Conservation (phyloP, 2,113 vertebrate species). For the Tachycineta bicolor region DNA sequence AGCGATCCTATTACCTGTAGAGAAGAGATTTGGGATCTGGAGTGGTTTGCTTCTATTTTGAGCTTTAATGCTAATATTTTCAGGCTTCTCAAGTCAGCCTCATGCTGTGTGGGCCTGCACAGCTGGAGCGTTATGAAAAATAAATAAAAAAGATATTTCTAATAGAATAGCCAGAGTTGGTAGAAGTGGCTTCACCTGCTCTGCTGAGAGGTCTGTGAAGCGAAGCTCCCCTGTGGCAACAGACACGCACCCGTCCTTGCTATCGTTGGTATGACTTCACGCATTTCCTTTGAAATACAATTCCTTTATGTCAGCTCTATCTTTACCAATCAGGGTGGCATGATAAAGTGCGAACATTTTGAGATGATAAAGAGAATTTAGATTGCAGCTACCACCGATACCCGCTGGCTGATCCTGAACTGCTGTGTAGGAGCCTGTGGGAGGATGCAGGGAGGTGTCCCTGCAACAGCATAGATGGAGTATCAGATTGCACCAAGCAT, state of each 20-base stretch:
- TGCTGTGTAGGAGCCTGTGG: not conserved
- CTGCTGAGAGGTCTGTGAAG: not conserved
- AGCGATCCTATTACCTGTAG: not conserved
- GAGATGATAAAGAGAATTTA: not conserved
- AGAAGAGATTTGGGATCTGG: not conserved
- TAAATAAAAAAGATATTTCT: not conserved
- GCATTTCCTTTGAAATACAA: not conserved
- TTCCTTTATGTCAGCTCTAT: not conserved
- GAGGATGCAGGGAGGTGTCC: not conserved
- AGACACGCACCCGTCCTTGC: rapidly evolving
- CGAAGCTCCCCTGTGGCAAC: not conserved
- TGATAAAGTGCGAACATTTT: not conserved
- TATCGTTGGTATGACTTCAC: rapidly evolving
- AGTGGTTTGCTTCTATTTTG: conserved; percentile 22
- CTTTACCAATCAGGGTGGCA: not conserved
- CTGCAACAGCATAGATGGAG: not conserved
- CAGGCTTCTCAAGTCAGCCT: not conserved
- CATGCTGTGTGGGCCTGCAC: not conserved
- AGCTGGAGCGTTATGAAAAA: conserved; percentile 7
- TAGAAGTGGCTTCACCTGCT: not conserved
- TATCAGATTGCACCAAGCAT: conserved; percentile 4
- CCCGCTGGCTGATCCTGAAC: not conserved
- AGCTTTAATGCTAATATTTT: conserved; percentile 11
- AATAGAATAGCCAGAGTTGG: not conserved
- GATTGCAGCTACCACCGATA: not conserved